A percentile compares a stretch with the other conserved stretches of the same genome.
Conservation (phyloP, 2,888 invertebrate genomes). For the Rotaria macrura region DNA sequence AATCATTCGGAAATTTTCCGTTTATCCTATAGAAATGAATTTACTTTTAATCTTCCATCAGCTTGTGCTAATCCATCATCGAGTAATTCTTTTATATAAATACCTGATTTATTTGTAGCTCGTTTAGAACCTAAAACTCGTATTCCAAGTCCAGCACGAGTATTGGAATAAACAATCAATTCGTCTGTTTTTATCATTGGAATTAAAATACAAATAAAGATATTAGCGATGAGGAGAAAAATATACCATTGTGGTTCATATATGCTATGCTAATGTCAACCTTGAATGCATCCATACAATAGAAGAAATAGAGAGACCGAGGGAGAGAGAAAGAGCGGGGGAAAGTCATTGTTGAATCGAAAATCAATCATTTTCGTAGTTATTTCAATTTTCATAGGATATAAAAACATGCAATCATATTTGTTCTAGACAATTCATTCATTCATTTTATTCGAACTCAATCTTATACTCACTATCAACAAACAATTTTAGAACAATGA, state of each 20-base stretch:
- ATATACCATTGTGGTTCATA: background rate
- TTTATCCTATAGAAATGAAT: background rate
- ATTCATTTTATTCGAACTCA: no score
- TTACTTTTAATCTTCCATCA: constrained; percentile 16
- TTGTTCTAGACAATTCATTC: no score
- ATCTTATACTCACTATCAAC: no score
- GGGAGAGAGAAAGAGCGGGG: background rate
- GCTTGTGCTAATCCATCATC: background rate
- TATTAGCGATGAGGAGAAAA: background rate
- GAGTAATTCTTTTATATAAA: background rate
- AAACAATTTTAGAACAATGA: no score
- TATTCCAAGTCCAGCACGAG: background rate
- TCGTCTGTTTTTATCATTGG: background rate
- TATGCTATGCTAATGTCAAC: background rate
- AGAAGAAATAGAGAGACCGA: background rate
- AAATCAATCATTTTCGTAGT: no score
- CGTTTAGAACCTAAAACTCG: background rate
- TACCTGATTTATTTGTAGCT: background rate
- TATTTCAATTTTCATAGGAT: no score
- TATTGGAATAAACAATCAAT: background rate
- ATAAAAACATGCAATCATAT: no score
- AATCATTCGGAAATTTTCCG: no score
- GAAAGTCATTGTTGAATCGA: no score
- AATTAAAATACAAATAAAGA: background rate
- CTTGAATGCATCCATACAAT: background rate